phyloP scores from a whole-genome alignment of 2,888 invertebrate genomes.

The Diarsia dahlii region DNA sequence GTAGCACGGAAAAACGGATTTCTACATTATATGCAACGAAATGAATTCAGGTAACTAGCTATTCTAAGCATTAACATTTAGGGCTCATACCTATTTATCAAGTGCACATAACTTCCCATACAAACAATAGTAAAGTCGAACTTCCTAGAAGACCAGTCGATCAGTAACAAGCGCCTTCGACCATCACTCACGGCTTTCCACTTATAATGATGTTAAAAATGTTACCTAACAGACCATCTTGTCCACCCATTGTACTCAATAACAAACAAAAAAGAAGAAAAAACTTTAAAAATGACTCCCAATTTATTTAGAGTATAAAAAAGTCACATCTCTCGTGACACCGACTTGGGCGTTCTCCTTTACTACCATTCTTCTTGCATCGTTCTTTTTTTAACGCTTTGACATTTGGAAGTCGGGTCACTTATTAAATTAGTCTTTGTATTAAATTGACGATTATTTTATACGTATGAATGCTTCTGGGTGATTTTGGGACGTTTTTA shows the following conservation, averaged over 20 bases:
- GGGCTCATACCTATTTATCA: conserved; percentile 21
- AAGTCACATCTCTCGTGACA: conserved; percentile 88
- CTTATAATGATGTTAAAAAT: conserved; percentile 91
- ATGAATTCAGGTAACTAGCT: not conserved
- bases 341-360: conserved; percentile 83
- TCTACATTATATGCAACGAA: not conserved
- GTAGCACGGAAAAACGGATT: not conserved
- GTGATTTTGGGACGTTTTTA: conserved; percentile 54
- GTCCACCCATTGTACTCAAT: conserved; percentile 90
- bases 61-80: not conserved
- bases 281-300: conserved; percentile 87
- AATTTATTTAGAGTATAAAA: conserved; percentile 89
- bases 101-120: conserved; percentile 10
- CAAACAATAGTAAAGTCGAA: conserved; percentile 41
- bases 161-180: conserved; percentile 62
- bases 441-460: conserved; percentile 90
- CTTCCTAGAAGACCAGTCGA: conserved; percentile 58
- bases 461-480: conserved; percentile 77
- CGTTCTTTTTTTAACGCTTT: conserved; percentile 84
- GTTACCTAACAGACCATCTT: conserved; percentile 88
- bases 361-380: conserved; percentile 85
- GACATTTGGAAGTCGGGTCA: conserved; percentile 88
- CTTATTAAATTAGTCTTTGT: conserved; percentile 91
- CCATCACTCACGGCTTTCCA: conserved; percentile 88
- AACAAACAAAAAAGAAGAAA: conserved; percentile 83